Evolutionary conservation across 1,140 invertebrate species (phyloP).

Genomic region (Anadara kagoshimensis): DNA sequence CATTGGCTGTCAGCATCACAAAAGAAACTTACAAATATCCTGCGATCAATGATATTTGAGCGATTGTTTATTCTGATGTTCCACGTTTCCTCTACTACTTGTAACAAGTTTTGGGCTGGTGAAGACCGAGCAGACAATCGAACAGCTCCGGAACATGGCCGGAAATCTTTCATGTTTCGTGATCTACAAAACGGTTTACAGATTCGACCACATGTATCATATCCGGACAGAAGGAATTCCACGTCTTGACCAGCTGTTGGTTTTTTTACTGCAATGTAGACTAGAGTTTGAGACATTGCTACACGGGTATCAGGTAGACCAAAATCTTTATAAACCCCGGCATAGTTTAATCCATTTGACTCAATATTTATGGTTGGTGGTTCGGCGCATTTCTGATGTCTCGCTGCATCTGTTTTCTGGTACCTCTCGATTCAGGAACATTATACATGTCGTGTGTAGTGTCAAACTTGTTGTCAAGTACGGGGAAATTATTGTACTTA

Average conservation of each 20-base stretch:
- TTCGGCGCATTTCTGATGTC: too few relatives aligned
- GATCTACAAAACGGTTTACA: conserved; percentile 59
- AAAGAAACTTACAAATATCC: too few relatives aligned
- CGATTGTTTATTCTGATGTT: too few relatives aligned
- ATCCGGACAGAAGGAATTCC: conserved; percentile 54
- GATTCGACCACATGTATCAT: conserved; percentile 63
- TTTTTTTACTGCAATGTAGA: conserved; percentile 58
- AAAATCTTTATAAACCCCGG: conserved; percentile 63
- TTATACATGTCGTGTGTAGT: too few relatives aligned
- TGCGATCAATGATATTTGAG: too few relatives aligned
- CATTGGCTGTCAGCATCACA: too few relatives aligned
- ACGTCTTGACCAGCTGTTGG: conserved; percentile 35
- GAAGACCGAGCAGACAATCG: conserved; percentile 2
- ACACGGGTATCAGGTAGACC: conserved; percentile 61
- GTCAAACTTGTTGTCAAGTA: too few relatives aligned
- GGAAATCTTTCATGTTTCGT: background rate
- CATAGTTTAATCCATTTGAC: conserved; percentile 63
- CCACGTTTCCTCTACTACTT: too few relatives aligned
- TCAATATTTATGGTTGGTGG: conserved; percentile 50
- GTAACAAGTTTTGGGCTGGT: too few relatives aligned
- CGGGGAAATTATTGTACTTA: too few relatives aligned
- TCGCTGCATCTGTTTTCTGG: too few relatives aligned
- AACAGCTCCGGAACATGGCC: conserved; percentile 19
- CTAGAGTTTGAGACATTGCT: conserved; percentile 57
- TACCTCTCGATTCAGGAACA: too few relatives aligned